phyloP scores from a whole-genome alignment of 2,888 invertebrate genomes.

The Lumbricus terrestris region DNA sequence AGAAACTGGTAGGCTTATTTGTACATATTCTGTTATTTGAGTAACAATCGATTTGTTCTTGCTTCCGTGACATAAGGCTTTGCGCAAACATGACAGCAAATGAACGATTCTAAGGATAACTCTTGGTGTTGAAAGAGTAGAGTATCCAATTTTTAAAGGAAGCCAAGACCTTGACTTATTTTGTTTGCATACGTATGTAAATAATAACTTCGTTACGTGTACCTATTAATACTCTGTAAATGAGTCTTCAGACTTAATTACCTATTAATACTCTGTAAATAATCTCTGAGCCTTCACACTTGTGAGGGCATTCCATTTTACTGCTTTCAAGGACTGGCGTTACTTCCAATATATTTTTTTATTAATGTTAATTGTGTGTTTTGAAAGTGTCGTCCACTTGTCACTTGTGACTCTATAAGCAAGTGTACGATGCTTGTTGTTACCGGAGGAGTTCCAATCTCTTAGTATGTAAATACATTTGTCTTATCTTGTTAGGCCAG shows the following conservation, averaged over 20 bases:
- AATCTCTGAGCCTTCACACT: neutral
- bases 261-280: neutral
- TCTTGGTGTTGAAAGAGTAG: neutral
- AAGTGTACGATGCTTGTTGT: neutral
- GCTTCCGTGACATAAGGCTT: neutral
- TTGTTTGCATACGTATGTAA: neutral
- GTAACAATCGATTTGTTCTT: neutral
- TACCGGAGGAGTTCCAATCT: neutral
- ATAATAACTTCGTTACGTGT: neutral
- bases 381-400: neutral
- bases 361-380: neutral
- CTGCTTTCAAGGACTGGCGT: neutral
- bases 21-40: neutral
- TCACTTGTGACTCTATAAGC: neutral
- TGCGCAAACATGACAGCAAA: neutral
- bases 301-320: neutral
- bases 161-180: neutral
- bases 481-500: neutral
- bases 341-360: neutral
- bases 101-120: neutral
- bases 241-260: neutral
- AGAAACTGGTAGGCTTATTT: neutral
- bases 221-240: neutral
- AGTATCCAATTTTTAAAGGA: neutral
- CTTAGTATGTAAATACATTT: neutral